Percentiles rank a stretch among this genome's conserved stretches.
phyloP scores from a whole-genome alignment of 2,888 invertebrate genomes.

The Micropterix aruncella region DNA sequence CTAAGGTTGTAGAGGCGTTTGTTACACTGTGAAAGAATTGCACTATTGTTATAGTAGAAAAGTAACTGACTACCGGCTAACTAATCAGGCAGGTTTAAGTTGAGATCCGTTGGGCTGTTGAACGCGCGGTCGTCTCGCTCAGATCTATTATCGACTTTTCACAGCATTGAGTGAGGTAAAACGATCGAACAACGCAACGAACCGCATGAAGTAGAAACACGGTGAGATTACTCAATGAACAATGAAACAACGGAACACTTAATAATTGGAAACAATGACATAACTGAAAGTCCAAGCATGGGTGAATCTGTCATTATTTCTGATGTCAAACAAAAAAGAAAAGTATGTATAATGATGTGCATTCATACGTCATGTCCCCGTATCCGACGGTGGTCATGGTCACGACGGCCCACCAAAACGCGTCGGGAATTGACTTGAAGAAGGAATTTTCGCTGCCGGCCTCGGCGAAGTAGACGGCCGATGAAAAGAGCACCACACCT shows the following conservation, averaged over 20 bases:
- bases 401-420: constrained; percentile 99
- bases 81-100: background rate
- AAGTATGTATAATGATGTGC: constrained; percentile 17
- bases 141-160: constrained; percentile 5
- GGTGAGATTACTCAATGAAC: constrained; percentile 1
- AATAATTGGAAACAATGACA: background rate
- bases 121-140: constrained; percentile 4
- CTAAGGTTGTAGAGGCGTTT: background rate
- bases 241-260: background rate
- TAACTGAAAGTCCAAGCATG: background rate
- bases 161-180: constrained; percentile 5
- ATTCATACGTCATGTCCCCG: constrained; percentile 97
- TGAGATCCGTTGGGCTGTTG: constrained; percentile 3
- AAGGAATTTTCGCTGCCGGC: constrained; percentile 99
- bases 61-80: background rate
- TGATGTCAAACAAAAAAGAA: background rate
- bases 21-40: background rate
- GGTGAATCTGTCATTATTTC: background rate
- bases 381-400: constrained; percentile 99
- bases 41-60: background rate
- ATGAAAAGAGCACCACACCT: constrained; percentile 99
- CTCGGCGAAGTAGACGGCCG: constrained; percentile 99
- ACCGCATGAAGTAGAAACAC: constrained; percentile 2
- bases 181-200: constrained; percentile 8
- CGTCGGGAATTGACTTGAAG: constrained; percentile 99